These are phyloP conservation scores for Parnassius glacialis DNA, from an alignment of 2,888 invertebrate species.

Conservation along the genomic window DNA sequence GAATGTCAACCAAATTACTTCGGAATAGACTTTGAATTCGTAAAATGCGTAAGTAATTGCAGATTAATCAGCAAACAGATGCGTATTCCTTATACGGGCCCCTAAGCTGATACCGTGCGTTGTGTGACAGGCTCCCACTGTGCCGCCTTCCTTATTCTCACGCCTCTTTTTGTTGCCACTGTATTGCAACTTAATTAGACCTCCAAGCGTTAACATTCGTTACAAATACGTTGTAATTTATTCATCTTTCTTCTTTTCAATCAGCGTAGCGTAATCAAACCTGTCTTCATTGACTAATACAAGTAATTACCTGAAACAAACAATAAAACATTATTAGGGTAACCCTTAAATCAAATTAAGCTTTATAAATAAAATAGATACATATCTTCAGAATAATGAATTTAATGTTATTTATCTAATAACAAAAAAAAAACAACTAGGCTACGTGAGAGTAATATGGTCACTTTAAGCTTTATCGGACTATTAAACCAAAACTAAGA, in stretches of 20 bases:
- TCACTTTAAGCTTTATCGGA: too few relatives aligned
- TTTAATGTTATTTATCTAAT: too few relatives aligned
- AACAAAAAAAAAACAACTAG: too few relatives aligned
- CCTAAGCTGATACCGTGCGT: slow-evolving; percentile 8
- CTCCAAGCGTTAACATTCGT: slow-evolving; percentile 42
- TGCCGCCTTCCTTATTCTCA: slow-evolving; percentile 34
- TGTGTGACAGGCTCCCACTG: slow-evolving; percentile 27
- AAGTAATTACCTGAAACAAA: slow-evolving; percentile 26
- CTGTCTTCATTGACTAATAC: slow-evolving; percentile 5
- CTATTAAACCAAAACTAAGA: too few relatives aligned
- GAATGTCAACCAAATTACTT: slow-evolving; percentile 3
- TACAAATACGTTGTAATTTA: slow-evolving; percentile 40
- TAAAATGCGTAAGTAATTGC: slow-evolving; percentile 11
- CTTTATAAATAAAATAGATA: too few relatives aligned
- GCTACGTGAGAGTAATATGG: too few relatives aligned
- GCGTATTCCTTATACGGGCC: slow-evolving; percentile 23
- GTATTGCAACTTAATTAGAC: slow-evolving; percentile 55
- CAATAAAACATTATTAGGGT: not conserved
- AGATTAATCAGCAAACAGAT: slow-evolving; percentile 21
- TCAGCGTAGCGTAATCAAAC: slow-evolving; percentile 27
- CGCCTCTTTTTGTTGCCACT: slow-evolving; percentile 52
- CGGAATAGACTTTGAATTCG: slow-evolving; percentile 3
- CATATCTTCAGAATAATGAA: too few relatives aligned
- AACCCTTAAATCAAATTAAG: too few relatives aligned
- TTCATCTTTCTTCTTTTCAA: slow-evolving; percentile 34